Evolutionary conservation across 1,140 invertebrate genomes (phyloP), one percentile per base, ranked within the genome.

Genomic region (Homalodisca vitripennis): DNA sequence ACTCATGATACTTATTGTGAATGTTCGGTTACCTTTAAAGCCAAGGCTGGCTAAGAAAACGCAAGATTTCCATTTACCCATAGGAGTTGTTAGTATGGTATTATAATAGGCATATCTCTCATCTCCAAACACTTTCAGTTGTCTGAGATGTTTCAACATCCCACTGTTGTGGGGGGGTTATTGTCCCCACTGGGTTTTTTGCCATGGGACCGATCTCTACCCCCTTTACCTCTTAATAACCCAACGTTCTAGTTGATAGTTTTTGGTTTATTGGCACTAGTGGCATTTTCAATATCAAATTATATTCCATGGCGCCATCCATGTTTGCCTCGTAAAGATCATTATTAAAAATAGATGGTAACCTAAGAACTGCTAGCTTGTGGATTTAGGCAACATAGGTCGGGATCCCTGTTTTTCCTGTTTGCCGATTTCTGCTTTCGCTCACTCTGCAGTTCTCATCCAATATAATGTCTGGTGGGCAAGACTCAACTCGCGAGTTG

Each of bases 381-480:
- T 57, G 67, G 55, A 13, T n/a, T 26, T 30, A 24, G 66, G 63
- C 1, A 94, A 94, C 75, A 79, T 92, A 31, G 82, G n/a, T n/a
- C 92, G 30, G 90, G 89, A 0, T 91, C 92, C 0, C 92, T 94
- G 75, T n/a, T 95, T 96, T 80, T 86, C 86, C 6, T 94, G 92
- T 74, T 86, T 92, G 75, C 93, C 94, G 2, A 84, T 93, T 70
- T 88, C 90, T 3, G 92, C 90, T 3, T 94, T n/a, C n/a, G n/a
- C 92, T 2, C 79, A 96, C 6, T 93, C 92, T 0, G 80, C 92
- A 57, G 91, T 90, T 0, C 82, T 90, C 29, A 91, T 95, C 69
- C 92, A 94, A 78, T 88, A 93, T 72, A 84, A 86, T 69, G 88
- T 90, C 6, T 93, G 93, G n/a, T n/a, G 10, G 91, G 91, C 1